Evolutionary conservation across 1,140 invertebrate genomes (phyloP).

Genomic region (Diachasmimorpha longicaudata): DNA sequence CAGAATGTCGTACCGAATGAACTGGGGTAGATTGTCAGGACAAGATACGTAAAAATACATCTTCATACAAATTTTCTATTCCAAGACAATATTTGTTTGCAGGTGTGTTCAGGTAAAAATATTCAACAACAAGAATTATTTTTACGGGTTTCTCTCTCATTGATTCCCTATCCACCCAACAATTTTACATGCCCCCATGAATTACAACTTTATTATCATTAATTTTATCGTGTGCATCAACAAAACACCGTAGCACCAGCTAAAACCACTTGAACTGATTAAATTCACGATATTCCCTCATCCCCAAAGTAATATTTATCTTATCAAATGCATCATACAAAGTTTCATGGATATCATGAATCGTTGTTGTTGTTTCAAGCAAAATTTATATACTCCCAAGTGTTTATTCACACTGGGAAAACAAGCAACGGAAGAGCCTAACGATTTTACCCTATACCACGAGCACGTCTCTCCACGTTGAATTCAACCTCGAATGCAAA

Average conservation of each 20-base stretch:
- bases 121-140: too few species aligned
- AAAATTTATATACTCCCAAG: background rate
- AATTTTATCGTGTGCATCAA: too few species aligned
- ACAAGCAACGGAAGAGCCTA: conserved; percentile 13
- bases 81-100: too few species aligned
- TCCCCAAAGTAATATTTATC: background rate
- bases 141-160: too few species aligned
- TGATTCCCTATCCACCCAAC: background rate
- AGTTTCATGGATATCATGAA: background rate
- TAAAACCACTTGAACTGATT: background rate
- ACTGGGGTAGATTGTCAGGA: too few species aligned
- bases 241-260: background rate
- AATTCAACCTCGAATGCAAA: conserved; percentile 15
- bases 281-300: background rate
- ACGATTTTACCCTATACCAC: conserved; percentile 7
- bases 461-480: background rate
- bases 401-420: background rate
- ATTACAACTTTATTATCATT: too few species aligned
- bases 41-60: too few species aligned
- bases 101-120: too few species aligned
- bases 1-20: background rate
- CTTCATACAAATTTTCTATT: too few species aligned
- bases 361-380: background rate
- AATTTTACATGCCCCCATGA: background rate
- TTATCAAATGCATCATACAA: too few species aligned